Evolutionary conservation across 2,113 vertebrate species (phyloP), one percentile per base, ranked within the genome.

Genomic region (Cyanoderma ruficeps): DNA sequence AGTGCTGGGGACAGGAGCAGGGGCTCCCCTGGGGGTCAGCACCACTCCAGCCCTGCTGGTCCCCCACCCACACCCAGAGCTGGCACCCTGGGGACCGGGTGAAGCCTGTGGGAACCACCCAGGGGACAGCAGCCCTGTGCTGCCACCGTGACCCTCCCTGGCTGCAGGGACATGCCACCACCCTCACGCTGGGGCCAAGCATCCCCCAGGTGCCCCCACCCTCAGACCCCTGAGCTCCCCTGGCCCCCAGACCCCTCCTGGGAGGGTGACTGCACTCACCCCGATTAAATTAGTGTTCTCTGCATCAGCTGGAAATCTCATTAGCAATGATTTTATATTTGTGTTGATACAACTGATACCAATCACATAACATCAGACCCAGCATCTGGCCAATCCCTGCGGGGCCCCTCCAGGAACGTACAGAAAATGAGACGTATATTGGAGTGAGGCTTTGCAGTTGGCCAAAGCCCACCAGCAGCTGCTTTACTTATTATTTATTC

Each of bases 371-470:
- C 30, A 6, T 4, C 83, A 30, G 78, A 12, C 1, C 55, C 60
- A 22, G 19, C 9, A 4, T 2, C 68, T 25, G 3, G 37, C 39
- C 68, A 6, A 2, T 18, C 41, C 44, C 88, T 17, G 41, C 50
- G 33, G 82, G 39, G 7, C 4, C 6, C 20, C 41, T 16, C 55
- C 37, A 27, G 64, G 44, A 71, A 8, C 3, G 7, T 0, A 3
- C 1, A 23, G n/a, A 41, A 61, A 75, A 23, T 2, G 56, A 49
- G 56, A 44, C 2, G 0, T 5, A 0, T 0, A 1, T 2, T 9
- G 47, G 8, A 55, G n/a, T 0, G 39, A 15, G 35, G 2, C 3
- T 37, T 13, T 37, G 44, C 59, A 31, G 28, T 0, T 15, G 41
- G 47, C 68, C 61, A 6, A 10, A 11, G 39, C 12, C 82, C 55